Evolutionary conservation across 2,888 invertebrate species (phyloP), one percentile per base, ranked within the genome.

Genomic region (Apoda limacodes): DNA sequence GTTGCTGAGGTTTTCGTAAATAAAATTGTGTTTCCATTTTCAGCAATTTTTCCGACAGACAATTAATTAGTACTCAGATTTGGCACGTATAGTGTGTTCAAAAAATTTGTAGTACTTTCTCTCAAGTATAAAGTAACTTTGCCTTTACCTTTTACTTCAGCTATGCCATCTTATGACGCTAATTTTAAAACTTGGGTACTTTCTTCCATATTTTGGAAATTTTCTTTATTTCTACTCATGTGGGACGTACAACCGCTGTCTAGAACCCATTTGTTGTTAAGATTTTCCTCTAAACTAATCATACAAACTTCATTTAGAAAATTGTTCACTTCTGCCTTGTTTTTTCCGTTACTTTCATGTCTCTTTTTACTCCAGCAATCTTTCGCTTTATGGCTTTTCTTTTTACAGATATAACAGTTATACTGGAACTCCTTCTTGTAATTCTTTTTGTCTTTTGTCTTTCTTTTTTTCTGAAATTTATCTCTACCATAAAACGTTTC

Each of bases 391-490:
- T 34, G 27, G 6, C 31, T 25, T 4, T 15, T 30, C 11, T 37
- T 34, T 11, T 40, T 20, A n/a, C 25, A 32, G 11, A 25, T 24
- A 6, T 32, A 24, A 12, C 30, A 26, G 9, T 21, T 20, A 4
- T 12, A 3, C 9, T 12, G n/a, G 12, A n/a, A n/a, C n/a, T n/a
- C n/a, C n/a, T n/a, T 13, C 9, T 28, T n/a, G 2, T 9, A 29
- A n/a, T 30, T 22, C 6, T 45, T n/a, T 42, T 49, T 12, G 7
- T 19, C 40, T 52, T 55, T 38, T 57, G 55, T 3, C 52, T 22
- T 4, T 55, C 50, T 46, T 59, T 55, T 9, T 52, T 39, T 25
- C 43, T 38, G n/a, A 58, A 31, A 9, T 25, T 28, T n/a, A n/a
- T n/a, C n/a, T n/a, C n/a, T n/a, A n/a, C n/a, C n/a, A n/a, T n/a